Evolutionary conservation across 2,797 vertebrate species (phyloP).

Genomic region (Loriculus beryllinus): DNA sequence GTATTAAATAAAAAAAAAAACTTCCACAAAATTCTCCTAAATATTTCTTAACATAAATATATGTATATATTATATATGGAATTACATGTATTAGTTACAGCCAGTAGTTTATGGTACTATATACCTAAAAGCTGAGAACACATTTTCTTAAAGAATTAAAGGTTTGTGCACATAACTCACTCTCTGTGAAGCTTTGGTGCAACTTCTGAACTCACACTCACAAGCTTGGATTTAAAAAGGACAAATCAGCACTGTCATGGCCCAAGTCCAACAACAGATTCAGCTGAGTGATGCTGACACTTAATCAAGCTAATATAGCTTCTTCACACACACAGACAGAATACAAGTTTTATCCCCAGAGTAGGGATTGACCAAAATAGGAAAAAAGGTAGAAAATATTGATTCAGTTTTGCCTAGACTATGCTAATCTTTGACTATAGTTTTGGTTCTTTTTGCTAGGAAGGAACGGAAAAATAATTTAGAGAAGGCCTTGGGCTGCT

Average conservation of each 20-base stretch:
- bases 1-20: neutral
- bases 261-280: neutral
- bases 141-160: neutral
- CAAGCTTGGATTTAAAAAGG: neutral
- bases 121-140: neutral
- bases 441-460: neutral
- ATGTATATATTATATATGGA: accelerated
- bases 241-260: accelerated
- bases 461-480: neutral
- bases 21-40: neutral
- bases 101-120: neutral
- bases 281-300: neutral
- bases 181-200: neutral
- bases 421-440: neutral
- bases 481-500: neutral
- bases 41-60: neutral
- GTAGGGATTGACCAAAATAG: neutral
- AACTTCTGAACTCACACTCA: neutral
- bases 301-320: accelerated
- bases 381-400: neutral
- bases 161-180: neutral
- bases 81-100: neutral
- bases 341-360: neutral
- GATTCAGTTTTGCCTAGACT: neutral
- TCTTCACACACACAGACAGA: neutral